phyloP scores from a whole-genome alignment of 2,888 invertebrate species.

The Nemurella pictetii region DNA sequence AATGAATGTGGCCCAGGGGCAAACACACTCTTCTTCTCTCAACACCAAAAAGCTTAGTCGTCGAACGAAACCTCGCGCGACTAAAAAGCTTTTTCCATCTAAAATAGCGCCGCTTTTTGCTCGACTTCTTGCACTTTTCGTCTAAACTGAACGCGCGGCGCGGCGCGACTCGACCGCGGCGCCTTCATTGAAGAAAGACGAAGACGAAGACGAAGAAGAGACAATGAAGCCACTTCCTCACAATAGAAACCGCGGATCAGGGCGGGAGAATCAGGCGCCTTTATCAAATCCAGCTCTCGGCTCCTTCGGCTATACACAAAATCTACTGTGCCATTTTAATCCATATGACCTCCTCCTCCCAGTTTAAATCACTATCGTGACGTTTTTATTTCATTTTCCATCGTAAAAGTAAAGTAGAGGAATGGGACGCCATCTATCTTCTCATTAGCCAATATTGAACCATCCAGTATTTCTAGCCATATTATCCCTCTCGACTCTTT shows the following conservation, averaged over 20 bases:
- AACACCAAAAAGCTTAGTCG: slow-evolving; percentile 16
- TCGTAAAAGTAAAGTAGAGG: slow-evolving; percentile 29
- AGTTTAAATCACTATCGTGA: slow-evolving; percentile 30
- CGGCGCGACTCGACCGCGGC: background rate
- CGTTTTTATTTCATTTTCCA: slow-evolving; percentile 34
- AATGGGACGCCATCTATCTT: slow-evolving; percentile 29
- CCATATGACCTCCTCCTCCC: slow-evolving; percentile 35
- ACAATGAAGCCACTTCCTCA: slow-evolving; percentile 28
- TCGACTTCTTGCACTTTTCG: slow-evolving; percentile 21
- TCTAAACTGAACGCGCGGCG: slow-evolving; percentile 9
- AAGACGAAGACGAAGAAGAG: background rate
- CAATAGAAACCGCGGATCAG: slow-evolving; percentile 31
- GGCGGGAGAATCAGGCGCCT: slow-evolving; percentile 4
- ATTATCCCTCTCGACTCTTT: slow-evolving; percentile 8
- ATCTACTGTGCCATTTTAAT: slow-evolving; percentile 37
- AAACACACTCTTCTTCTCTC: slow-evolving; percentile 6
- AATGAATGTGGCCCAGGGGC: slow-evolving; percentile 32
- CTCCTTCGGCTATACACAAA: slow-evolving; percentile 17
- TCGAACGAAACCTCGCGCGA: background rate
- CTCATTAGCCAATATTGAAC: slow-evolving; percentile 36
- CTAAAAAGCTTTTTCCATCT: slow-evolving; percentile 32
- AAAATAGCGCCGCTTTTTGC: slow-evolving; percentile 22
- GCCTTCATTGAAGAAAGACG: background rate
- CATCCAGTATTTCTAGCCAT: slow-evolving; percentile 11
- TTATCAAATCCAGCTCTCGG: slow-evolving; percentile 24